Evolutionary conservation across 2,888 invertebrate genomes (phyloP), one percentile per base, ranked within the genome.

Genomic region (Sisyra terminalis): DNA sequence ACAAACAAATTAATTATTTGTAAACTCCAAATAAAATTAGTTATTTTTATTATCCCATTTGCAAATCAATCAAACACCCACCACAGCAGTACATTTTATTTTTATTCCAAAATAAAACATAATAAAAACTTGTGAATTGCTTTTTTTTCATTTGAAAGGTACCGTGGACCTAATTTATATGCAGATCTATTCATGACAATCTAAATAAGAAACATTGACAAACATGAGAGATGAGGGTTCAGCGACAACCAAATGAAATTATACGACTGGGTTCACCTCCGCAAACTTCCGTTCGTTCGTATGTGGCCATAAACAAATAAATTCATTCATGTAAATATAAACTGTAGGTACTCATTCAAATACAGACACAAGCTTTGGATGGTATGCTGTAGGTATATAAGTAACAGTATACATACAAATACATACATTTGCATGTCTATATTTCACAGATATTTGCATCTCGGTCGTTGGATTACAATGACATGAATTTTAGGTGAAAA

Each of bases 271-370:
- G 51, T 49, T 47, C 47, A 51, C 47, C 24, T 24, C 24, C 24
- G 24, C 24, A 24, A 47, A 45, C 44, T 46, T 24, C 24, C 24
- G 24, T 24, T 24, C 24, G 24, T 24, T 24, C 24, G 24, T 24
- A 24, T 24, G 24, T 24, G 24, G 24, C 24, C 56, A 56, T 15
- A 35, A 35, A 35, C 35, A 55, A 55, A 55, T 57, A 56, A 58
- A 57, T 52, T 53, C 56, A 51, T 52, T 58, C 58, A 57, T 58
- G 59, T 58, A 55, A 56, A 52, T 58, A 55, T 54, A 55, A 53
- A 52, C 53, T 24, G 24, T 24, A 24, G 24, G n/a, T n/a, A n/a
- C n/a, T 24, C 24, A 24, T 24, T 24, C 24, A 24, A 24, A 24
- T 24, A 24, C 24, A 24, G 24, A 24, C 24, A 24, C 7, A 24